phyloP scores from a whole-genome alignment of 1,140 invertebrate genomes.

The Lepeophtheirus salmonis region DNA sequence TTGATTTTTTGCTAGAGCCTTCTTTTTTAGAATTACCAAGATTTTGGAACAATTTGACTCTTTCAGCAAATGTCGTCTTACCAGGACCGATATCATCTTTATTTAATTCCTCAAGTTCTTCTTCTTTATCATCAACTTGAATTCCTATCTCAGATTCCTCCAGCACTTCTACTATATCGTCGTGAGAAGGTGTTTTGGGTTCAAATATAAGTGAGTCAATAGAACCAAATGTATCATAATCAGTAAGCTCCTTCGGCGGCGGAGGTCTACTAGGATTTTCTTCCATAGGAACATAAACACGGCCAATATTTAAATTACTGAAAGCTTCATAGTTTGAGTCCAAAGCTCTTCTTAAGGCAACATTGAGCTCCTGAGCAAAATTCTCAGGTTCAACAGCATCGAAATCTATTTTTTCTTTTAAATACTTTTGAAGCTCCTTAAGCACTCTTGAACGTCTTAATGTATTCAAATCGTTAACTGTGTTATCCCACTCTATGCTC shows the following conservation, averaged over 20 bases:
- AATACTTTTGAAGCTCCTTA: conserved; percentile 3
- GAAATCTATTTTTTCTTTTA: conserved; percentile 13
- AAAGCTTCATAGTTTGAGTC: conserved; percentile 19
- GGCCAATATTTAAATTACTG: conserved; percentile 26
- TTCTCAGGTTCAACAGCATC: conserved; percentile 19
- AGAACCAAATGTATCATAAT: conserved; percentile 26
- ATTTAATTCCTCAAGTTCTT: not conserved
- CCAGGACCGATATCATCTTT: conserved; percentile 2
- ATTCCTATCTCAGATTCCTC: not conserved
- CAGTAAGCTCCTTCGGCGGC: conserved; percentile 21
- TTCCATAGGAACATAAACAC: conserved; percentile 27
- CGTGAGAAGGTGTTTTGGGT: conserved; percentile 23
- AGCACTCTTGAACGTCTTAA: not conserved
- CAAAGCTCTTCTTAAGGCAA: conserved; percentile 19
- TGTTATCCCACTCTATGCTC: conserved; percentile 1
- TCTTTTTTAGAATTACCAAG: not conserved
- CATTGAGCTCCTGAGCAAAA: conserved; percentile 20
- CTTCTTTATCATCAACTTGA: not conserved
- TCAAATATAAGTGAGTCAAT: conserved; percentile 27
- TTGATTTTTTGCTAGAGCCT: too few species aligned
- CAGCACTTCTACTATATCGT: conserved; percentile 19
- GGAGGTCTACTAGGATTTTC: conserved; percentile 13
- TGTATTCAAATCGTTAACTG: conserved; percentile 10
- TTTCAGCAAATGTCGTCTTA: conserved; percentile 16
- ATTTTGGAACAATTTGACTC: conserved; percentile 15